Evolutionary conservation across 1,140 invertebrate genomes (phyloP).

Genomic region (Atopsyche davidsoni): DNA sequence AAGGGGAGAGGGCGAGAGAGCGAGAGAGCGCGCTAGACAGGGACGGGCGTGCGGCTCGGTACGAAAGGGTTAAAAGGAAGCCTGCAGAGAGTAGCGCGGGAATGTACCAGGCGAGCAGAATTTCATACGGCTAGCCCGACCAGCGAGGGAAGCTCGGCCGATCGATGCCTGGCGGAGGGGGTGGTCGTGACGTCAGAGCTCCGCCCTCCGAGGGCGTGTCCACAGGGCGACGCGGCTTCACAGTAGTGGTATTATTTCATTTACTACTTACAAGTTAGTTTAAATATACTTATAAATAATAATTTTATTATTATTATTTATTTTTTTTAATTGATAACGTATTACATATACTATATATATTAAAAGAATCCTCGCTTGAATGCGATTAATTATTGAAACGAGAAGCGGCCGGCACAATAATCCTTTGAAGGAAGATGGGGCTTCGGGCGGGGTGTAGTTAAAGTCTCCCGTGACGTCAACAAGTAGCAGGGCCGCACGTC

Average conservation of each 20-base stretch:
- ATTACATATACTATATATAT: too few relatives aligned
- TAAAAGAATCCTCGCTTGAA: too few relatives aligned
- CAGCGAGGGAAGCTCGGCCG: constrained; percentile 25
- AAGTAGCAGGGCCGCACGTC: constrained; percentile 42
- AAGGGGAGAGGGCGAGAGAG: too few relatives aligned
- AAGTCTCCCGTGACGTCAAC: constrained; percentile 48
- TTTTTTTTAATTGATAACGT: too few relatives aligned
- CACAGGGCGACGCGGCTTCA: constrained; percentile 1
- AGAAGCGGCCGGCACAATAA: too few relatives aligned
- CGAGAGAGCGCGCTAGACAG: background rate
- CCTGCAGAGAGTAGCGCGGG: constrained; percentile 41
- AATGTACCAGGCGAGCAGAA: constrained; percentile 44
- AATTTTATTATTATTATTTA: too few relatives aligned
- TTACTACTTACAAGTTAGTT: too few relatives aligned
- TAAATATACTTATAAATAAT: too few relatives aligned
- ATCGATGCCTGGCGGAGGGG: constrained; percentile 24
- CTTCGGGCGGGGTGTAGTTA: constrained; percentile 44
- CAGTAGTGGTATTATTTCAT: too few relatives aligned
- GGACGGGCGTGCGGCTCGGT: constrained; percentile 43
- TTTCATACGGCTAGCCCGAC: constrained; percentile 8
- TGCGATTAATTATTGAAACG: too few relatives aligned
- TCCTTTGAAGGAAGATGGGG: constrained; percentile 34
- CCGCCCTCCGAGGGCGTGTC: constrained; percentile 16
- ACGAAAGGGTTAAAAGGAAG: constrained; percentile 34
- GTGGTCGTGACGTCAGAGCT: constrained; percentile 27